phyloP scores from a whole-genome alignment of 2,888 invertebrate genomes.

The Agrilus mali region DNA sequence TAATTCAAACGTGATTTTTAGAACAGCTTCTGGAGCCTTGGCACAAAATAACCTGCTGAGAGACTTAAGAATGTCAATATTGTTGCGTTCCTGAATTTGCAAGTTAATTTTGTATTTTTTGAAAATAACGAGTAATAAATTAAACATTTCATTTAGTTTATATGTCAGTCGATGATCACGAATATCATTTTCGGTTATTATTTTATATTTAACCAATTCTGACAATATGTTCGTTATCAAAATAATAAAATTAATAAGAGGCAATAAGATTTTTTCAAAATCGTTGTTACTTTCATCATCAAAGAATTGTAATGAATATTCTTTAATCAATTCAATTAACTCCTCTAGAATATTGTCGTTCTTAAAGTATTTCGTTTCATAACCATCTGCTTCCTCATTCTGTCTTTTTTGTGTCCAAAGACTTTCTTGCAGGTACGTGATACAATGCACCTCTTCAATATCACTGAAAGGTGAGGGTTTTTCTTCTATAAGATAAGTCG shows the following conservation, averaged over 20 bases:
- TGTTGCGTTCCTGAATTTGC: background rate
- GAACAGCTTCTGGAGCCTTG: too few species aligned
- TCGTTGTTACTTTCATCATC: background rate
- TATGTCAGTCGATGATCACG: constrained; percentile 2
- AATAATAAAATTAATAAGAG: constrained; percentile 10
- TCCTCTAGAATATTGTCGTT: background rate
- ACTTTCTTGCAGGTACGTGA: constrained; percentile 14
- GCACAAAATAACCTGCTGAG: too few species aligned
- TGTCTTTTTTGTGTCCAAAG: constrained; percentile 1
- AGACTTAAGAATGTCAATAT: background rate
- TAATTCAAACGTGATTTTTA: too few species aligned
- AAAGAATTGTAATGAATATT: background rate
- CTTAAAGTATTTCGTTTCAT: background rate
- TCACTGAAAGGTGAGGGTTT: constrained; percentile 10
- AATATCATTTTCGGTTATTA: constrained; percentile 8
- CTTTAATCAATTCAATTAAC: background rate
- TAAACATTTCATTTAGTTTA: constrained; percentile 13
- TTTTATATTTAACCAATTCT: constrained; percentile 9
- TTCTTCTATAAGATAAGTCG: background rate
- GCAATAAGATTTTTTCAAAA: too few species aligned
- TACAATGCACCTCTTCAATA: constrained; percentile 20
- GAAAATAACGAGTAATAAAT: constrained; percentile 11
- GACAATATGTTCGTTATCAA: constrained; percentile 13
- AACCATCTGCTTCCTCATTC: background rate
- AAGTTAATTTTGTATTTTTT: background rate